Conservation (phyloP, 2,113 vertebrate species). For the cattle (Bos taurus) region DNA sequence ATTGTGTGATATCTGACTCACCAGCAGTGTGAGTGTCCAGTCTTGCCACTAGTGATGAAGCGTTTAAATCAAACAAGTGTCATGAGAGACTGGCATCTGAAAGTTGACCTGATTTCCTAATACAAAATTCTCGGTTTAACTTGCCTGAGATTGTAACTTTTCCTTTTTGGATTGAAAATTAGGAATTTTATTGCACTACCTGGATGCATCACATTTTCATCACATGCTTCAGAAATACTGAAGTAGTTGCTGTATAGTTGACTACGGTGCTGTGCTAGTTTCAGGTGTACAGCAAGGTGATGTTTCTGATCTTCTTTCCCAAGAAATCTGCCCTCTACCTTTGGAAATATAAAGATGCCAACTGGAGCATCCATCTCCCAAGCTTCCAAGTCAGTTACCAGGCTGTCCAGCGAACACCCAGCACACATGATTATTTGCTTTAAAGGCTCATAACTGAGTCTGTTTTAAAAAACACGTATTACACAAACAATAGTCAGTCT, state of each 20-base stretch:
- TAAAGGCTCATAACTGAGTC: background rate
- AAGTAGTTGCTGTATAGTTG: background rate
- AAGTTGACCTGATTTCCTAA: background rate
- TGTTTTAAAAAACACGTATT: background rate
- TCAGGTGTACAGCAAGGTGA: background rate
- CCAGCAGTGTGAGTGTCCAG: background rate
- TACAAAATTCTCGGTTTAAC: background rate
- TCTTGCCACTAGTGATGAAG: background rate
- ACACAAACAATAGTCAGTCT: background rate
- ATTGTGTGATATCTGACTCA: background rate
- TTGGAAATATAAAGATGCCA: background rate
- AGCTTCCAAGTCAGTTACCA: background rate
- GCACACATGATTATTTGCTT: background rate
- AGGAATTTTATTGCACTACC: background rate
- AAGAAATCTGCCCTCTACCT: background rate
- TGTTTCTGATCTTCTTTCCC: background rate
- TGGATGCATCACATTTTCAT: background rate
- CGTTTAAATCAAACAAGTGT: background rate
- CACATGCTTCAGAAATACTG: background rate
- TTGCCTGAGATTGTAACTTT: background rate
- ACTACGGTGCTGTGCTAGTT: background rate
- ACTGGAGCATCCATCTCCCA: background rate
- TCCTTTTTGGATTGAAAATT: background rate
- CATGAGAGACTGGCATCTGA: background rate
- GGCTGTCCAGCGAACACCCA: no score